Percentiles rank a stretch among this genome's conserved stretches.
Conservation (phyloP, 1,140 invertebrate genomes). For the Pogonus chalceus region DNA sequence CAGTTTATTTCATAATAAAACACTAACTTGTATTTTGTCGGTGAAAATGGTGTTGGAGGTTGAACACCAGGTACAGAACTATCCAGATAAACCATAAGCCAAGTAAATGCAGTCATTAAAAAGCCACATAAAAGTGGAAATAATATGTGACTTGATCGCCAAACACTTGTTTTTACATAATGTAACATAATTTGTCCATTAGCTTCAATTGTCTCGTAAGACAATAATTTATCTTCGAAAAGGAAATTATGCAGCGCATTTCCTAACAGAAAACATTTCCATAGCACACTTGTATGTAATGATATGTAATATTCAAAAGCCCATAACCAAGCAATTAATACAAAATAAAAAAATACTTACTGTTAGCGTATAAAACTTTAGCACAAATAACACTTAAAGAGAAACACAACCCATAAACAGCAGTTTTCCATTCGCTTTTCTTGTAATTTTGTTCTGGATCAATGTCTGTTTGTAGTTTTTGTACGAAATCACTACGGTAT, state of each 20-base stretch:
- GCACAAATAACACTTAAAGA: slow-evolving; percentile 20
- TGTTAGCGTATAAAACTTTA: slow-evolving; percentile 21
- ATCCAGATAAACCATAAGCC: slow-evolving; percentile 40
- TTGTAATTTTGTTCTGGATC: slow-evolving; percentile 14
- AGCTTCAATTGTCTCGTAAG: slow-evolving; percentile 20
- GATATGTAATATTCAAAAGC: background rate
- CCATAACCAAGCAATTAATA: background rate
- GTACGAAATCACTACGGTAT: background rate
- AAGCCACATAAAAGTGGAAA: slow-evolving; percentile 29
- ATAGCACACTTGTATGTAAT: background rate
- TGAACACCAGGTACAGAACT: slow-evolving; percentile 38
- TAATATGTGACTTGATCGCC: slow-evolving; percentile 26
- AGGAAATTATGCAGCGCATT: slow-evolving; percentile 18
- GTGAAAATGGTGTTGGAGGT: slow-evolving; percentile 39
- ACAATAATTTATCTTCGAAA: slow-evolving; percentile 23
- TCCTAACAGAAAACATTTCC: slow-evolving; percentile 18
- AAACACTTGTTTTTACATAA: slow-evolving; percentile 21
- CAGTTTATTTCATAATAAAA: background rate
- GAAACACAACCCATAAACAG: slow-evolving; percentile 22
- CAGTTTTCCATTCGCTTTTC: slow-evolving; percentile 22
- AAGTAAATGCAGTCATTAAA: slow-evolving; percentile 33
- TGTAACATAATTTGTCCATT: slow-evolving; percentile 26
- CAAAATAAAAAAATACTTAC: slow-evolving; percentile 20
- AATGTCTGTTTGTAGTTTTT: background rate
- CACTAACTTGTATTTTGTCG: slow-evolving; percentile 29